phyloP scores from a whole-genome alignment of 2,888 invertebrate genomes.

The Phaedon cochleariae region DNA sequence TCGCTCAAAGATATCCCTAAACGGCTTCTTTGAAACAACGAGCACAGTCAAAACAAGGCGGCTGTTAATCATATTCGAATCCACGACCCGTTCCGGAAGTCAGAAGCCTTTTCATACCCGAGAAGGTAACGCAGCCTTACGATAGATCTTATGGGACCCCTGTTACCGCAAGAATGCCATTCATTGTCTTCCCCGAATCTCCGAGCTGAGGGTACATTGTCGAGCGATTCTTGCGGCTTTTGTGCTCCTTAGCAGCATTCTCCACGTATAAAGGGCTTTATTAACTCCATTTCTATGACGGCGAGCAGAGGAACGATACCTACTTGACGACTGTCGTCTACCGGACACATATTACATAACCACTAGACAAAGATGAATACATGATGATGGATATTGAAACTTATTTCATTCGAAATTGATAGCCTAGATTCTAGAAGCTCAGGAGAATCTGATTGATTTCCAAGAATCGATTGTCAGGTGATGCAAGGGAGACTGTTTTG shows the following conservation, averaged over 20 bases:
- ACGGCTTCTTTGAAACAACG: not conserved
- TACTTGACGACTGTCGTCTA: too few relatives aligned
- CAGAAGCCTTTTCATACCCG: not conserved
- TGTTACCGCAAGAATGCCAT: conserved; percentile 21
- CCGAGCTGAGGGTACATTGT: not conserved
- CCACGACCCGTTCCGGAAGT: not conserved
- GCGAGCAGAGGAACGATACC: not conserved
- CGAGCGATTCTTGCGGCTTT: not conserved
- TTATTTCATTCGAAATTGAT: too few relatives aligned
- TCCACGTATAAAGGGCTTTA: not conserved
- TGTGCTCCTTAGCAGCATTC: not conserved
- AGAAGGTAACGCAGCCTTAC: conserved; percentile 22
- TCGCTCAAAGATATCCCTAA: not conserved
- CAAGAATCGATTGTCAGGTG: too few relatives aligned
- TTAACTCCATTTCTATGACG: not conserved
- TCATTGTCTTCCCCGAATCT: conserved; percentile 32
- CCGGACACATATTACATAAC: too few relatives aligned
- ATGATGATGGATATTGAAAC: too few relatives aligned
- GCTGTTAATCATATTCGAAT: not conserved
- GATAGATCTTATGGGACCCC: conserved; percentile 41
- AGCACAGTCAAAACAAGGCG: not conserved
- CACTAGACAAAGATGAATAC: too few relatives aligned
- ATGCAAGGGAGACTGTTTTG: too few relatives aligned
- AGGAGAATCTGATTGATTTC: too few relatives aligned
- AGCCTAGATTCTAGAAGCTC: too few relatives aligned